Conservation (phyloP, 1,140 invertebrate genomes). For the Cyrtorhinus lividipennis region DNA sequence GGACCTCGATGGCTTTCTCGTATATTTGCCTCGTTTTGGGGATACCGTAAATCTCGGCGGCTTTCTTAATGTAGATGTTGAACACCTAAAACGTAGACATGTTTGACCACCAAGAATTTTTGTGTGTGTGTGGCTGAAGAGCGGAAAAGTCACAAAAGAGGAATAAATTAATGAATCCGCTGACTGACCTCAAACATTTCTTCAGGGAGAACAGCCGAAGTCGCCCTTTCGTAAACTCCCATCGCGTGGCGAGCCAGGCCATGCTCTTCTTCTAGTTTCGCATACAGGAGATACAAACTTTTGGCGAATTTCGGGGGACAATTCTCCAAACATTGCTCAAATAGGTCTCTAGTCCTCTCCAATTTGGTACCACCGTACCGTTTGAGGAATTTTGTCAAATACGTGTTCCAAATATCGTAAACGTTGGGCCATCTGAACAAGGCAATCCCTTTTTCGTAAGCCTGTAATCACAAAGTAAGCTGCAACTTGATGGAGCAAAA, state of each 20-base stretch:
- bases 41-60: slow-evolving; percentile 92
- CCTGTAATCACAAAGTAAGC: slow-evolving; percentile 37
- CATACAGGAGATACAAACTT: slow-evolving; percentile 89
- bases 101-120: too few species aligned
- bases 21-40: slow-evolving; percentile 95
- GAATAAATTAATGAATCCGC: too few species aligned
- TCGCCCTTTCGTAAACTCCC: slow-evolving; percentile 93
- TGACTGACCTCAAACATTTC: slow-evolving; percentile 72
- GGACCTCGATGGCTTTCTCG: slow-evolving; percentile 90
- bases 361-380: slow-evolving; percentile 92
- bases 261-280: slow-evolving; percentile 96
- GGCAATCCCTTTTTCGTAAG: slow-evolving; percentile 96
- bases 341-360: slow-evolving; percentile 91
- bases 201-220: slow-evolving; percentile 73
- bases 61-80: slow-evolving; percentile 97
- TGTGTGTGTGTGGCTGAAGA: too few species aligned
- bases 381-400: slow-evolving; percentile 90
- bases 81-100: slow-evolving; percentile 73
- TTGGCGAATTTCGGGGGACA: slow-evolving; percentile 93
- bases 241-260: slow-evolving; percentile 94
- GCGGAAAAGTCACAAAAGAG: background rate
- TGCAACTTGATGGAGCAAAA: too few species aligned
- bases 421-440: slow-evolving; percentile 99
- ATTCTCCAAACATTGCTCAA: slow-evolving; percentile 95
- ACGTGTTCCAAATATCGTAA: slow-evolving; percentile 98